A percentile compares a stretch with the other conserved stretches of the same genome.
Conservation (phyloP, 2,888 invertebrate species). For the Athalia circularis region DNA sequence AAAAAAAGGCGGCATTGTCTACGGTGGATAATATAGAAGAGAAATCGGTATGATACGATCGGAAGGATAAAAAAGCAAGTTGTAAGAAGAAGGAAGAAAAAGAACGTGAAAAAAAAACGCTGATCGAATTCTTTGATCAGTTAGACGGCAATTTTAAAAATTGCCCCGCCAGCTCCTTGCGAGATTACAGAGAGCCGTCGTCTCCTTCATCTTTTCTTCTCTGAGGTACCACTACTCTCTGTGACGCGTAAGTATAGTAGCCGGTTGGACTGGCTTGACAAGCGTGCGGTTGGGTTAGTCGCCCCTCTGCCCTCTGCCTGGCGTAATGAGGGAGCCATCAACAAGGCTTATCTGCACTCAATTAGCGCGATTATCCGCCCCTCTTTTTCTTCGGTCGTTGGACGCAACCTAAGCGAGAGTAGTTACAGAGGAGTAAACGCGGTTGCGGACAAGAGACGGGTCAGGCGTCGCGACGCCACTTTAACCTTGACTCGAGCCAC, state of each 20-base stretch:
- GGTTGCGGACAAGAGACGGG: constrained; percentile 63
- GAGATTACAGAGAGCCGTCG: constrained; percentile 42
- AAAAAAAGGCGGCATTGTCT: too few species aligned
- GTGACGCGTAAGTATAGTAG: constrained; percentile 54
- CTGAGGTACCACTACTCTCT: constrained; percentile 43
- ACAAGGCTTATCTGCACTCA: constrained; percentile 72
- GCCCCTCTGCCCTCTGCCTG: constrained; percentile 51
- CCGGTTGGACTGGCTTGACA: constrained; percentile 51
- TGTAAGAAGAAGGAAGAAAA: too few species aligned
- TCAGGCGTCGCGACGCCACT: neutral
- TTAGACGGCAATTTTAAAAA: constrained; percentile 28
- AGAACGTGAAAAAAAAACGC: neutral
- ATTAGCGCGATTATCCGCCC: constrained; percentile 67
- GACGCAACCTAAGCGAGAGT: too few species aligned
- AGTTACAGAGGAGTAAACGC: constrained; percentile 53
- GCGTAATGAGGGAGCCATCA: constrained; percentile 71
- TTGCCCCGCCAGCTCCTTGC: constrained; percentile 40
- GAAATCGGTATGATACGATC: too few species aligned
- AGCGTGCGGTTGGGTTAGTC: constrained; percentile 60
- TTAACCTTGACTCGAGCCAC: constrained; percentile 8
- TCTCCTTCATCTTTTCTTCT: constrained; percentile 51
- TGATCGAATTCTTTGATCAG: constrained; percentile 37
- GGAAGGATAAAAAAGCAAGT: too few species aligned
- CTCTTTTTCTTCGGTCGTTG: constrained; percentile 29
- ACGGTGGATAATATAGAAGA: too few species aligned